A percentile compares a stretch with the other conserved stretches of the same genome.
Conservation (phyloP, 2,113 vertebrate species). For the Dicaeum eximium region DNA sequence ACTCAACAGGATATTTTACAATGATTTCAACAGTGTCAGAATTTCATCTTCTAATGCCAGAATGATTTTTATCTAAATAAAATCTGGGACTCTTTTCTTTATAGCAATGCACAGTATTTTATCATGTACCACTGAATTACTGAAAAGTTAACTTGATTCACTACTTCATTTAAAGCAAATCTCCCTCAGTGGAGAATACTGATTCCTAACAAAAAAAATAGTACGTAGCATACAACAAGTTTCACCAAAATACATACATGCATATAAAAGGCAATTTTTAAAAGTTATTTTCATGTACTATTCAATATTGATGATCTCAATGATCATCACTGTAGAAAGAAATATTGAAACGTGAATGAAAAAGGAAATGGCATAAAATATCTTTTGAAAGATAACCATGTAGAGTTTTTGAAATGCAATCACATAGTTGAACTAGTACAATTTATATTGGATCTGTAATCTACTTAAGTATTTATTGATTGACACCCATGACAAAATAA, state of each 20-base stretch:
- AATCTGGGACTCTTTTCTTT: background rate
- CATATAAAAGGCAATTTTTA: background rate
- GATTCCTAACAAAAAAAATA: background rate
- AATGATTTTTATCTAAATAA: constrained; percentile 39
- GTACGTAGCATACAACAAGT: accelerated
- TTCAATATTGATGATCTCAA: background rate
- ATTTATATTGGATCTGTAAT: constrained; percentile 53
- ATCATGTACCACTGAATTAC: background rate
- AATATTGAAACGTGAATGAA: background rate
- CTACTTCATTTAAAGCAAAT: background rate
- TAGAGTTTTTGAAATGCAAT: constrained; percentile 1
- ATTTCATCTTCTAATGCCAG: background rate
- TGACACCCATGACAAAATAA: constrained; percentile 48
- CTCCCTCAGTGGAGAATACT: background rate
- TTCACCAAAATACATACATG: background rate
- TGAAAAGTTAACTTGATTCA: background rate
- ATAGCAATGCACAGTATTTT: background rate
- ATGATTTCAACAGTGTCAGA: constrained; percentile 19
- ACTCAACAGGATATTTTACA: constrained; percentile 42
- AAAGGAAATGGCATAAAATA: background rate
- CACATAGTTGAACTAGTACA: background rate
- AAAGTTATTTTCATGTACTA: background rate
- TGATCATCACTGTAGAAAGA: background rate
- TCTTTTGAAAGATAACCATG: constrained; percentile 1
- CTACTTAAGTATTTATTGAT: constrained; percentile 65